Base-by-base conservation (phyloP, 2,113 vertebrate genomes). In the Callipepla squamata region DNA sequence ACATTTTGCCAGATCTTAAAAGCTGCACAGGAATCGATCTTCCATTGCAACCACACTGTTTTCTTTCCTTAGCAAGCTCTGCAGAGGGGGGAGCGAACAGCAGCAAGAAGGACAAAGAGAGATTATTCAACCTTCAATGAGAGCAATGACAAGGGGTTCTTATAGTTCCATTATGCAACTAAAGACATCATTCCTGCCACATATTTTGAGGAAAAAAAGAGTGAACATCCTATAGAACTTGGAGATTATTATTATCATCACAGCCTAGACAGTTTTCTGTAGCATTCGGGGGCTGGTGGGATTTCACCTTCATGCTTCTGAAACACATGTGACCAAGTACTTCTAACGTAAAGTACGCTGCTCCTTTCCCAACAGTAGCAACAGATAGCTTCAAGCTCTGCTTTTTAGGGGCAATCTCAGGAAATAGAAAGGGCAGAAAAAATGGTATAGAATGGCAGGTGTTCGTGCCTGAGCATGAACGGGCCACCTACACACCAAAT, bases 211-310 rank as follows among this genome's bases (percentile, higher is more conserved):
- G 15, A 11, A 44, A 42, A 12, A 76, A 48, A 73, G 66, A 0
- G 1, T 14, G 36, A 92, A 77, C 58, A 36, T 9, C 28, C 6
- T 67, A 18, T 0, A 75, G 51, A 73, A 73, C 6, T 47, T 87
- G 68, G 75, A 85, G 87, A 80, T 62, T 80, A 84, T 32, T 79
- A 70, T 69, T 87, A 66, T 62, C 70, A 77, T 65, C 75, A 82
- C 38, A 63, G 55, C 50, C 68, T 51, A 63, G 68, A 85, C 34
- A 84, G 59, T 90, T 91, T 82, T 85, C 81, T 95, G 92, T 59
- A 91, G 84, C 67, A 57, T 82, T 63, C 32, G 10, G 42, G 50
- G 67, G 42, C 75, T 47, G 30, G 42, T 47, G 72, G 68, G 89
- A 87, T 87, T 91, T 94, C 67, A 80, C 6, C 0, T 0, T 45